phyloP scores from a whole-genome alignment of 2,113 vertebrate genomes.

The Neopipo cinnamomea region DNA sequence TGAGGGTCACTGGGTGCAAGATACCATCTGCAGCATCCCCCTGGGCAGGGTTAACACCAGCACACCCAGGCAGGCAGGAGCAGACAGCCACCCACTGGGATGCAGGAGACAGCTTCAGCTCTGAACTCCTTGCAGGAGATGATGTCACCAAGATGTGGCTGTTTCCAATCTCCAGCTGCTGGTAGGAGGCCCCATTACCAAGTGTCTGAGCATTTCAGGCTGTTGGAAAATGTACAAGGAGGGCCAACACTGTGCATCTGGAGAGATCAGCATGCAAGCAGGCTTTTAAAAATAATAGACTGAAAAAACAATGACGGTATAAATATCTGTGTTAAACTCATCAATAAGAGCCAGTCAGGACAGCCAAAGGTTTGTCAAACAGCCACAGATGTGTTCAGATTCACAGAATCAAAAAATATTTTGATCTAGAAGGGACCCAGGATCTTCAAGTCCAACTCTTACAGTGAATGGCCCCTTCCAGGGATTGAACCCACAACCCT shows the following conservation, averaged over 20 bases:
- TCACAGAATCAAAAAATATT: background rate
- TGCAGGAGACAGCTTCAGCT: accelerated
- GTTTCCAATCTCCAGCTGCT: slow-evolving; percentile 43
- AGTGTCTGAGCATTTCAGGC: slow-evolving; percentile 54
- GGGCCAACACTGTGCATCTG: background rate
- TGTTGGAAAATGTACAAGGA: background rate
- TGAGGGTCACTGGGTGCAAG: accelerated
- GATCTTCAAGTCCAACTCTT: background rate
- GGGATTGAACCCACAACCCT: background rate
- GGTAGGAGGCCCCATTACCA: slow-evolving; percentile 54
- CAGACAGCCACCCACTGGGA: accelerated
- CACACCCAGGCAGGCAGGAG: background rate
- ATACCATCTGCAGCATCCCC: background rate
- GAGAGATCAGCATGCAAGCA: background rate
- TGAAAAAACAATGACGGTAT: background rate
- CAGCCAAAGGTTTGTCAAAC: background rate
- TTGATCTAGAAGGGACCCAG: background rate
- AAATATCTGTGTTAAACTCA: background rate
- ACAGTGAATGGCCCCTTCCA: background rate
- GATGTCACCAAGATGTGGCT: slow-evolving; percentile 30
- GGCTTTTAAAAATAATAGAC: background rate
- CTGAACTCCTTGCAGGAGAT: background rate
- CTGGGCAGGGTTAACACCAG: accelerated
- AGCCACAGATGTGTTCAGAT: background rate
- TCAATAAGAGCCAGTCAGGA: background rate